Conservation (phyloP, 2,888 invertebrate species). For the Cremastinae sp. region DNA sequence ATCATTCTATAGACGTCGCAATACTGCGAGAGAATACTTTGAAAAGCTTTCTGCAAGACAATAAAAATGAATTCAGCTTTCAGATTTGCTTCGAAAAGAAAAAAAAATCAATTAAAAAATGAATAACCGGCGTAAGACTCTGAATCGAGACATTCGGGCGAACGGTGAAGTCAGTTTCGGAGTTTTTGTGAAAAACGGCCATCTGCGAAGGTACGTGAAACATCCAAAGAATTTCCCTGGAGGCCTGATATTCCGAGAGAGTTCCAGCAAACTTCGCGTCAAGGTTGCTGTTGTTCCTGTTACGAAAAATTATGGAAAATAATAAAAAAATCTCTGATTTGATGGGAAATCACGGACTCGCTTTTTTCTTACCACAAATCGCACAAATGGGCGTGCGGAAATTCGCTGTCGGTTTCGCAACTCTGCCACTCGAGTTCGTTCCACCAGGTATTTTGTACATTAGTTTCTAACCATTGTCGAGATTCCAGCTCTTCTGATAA, state of each 20-base stretch:
- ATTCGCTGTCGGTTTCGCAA: constrained; percentile 72
- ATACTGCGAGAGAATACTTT: constrained; percentile 71
- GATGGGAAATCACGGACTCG: no score
- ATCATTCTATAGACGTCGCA: constrained; percentile 75
- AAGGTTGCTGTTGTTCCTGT: constrained; percentile 69
- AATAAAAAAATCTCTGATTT: background rate
- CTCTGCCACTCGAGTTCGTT: constrained; percentile 76
- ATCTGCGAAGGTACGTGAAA: constrained; percentile 72
- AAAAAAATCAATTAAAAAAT: no score
- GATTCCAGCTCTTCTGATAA: constrained; percentile 70
- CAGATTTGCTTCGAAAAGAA: no score
- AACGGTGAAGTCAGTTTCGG: constrained; percentile 66
- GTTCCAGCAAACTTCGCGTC: constrained; percentile 67
- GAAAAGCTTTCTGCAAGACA: constrained; percentile 70
- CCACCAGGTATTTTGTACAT: constrained; percentile 81
- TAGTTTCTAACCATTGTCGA: constrained; percentile 74
- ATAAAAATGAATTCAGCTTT: background rate
- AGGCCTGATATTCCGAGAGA: constrained; percentile 75
- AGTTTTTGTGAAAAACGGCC: constrained; percentile 70
- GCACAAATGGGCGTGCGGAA: constrained; percentile 79
- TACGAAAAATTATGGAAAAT: background rate
- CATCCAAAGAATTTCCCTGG: constrained; percentile 78
- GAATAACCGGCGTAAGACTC: constrained; percentile 74
- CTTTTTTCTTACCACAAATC: constrained; percentile 75
- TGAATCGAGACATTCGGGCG: constrained; percentile 74